Percentiles rank a stretch among this genome's conserved stretches.
Conservation (phyloP, 2,797 vertebrate species). For the Notamacropus eugenii region DNA sequence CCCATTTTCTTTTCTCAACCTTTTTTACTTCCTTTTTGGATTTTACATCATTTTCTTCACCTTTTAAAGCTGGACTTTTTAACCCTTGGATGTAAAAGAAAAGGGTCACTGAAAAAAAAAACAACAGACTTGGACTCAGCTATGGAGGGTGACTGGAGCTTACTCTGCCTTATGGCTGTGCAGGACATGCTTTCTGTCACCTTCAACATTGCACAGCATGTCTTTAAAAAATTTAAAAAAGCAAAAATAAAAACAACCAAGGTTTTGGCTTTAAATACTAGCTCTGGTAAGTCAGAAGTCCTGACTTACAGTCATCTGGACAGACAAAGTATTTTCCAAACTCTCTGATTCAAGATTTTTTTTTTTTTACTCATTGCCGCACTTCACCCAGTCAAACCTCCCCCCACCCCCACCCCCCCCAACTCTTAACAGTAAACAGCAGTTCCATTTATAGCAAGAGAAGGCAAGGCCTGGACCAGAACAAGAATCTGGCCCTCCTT, state of each 20-base stretch:
- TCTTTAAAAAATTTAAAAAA: slow-evolving; percentile 42
- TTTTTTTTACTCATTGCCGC: background rate
- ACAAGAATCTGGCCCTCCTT: slow-evolving; percentile 26
- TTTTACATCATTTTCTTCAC: background rate
- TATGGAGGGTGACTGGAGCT: background rate
- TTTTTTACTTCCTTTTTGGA: slow-evolving; percentile 5
- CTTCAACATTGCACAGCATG: slow-evolving; percentile 41
- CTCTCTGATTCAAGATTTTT: background rate
- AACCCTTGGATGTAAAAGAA: background rate
- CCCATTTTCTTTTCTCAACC: background rate
- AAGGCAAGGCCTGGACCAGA: slow-evolving; percentile 20
- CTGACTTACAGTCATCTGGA: slow-evolving; percentile 1
- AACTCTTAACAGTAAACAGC: background rate
- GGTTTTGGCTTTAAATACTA: slow-evolving; percentile 46
- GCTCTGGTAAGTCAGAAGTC: background rate
- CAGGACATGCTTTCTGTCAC: background rate
- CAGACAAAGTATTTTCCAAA: background rate
- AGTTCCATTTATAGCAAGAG: slow-evolving; percentile 5
- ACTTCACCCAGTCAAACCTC: background rate
- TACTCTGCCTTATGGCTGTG: background rate
- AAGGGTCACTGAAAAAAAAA: background rate
- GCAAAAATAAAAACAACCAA: background rate
- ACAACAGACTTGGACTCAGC: background rate
- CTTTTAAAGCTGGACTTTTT: slow-evolving; percentile 34
- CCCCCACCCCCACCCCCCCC: too few species aligned